phyloP scores from a whole-genome alignment of 2,888 invertebrate species.

The Rhingia rostrata region DNA sequence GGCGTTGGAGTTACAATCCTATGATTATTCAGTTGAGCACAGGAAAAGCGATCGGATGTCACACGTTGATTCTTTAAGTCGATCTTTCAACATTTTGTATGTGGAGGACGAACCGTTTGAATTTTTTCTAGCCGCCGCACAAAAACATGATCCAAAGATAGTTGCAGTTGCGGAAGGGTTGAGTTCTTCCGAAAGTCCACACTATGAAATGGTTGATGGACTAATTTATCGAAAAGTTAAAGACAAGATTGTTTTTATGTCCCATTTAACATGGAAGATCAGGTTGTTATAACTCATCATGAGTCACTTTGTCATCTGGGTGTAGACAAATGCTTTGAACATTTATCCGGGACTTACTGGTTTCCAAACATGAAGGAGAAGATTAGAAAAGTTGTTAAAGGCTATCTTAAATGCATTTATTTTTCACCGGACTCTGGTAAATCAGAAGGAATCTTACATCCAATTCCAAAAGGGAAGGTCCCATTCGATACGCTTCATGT shows the following conservation, averaged over 20 bases:
- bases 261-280: constrained; percentile 66
- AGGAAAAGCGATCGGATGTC: constrained; percentile 74
- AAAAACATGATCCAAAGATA: constrained; percentile 72
- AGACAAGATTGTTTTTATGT: constrained; percentile 45
- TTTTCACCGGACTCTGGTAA: constrained; percentile 77
- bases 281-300: constrained; percentile 52
- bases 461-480: constrained; percentile 79
- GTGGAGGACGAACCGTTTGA: constrained; percentile 27
- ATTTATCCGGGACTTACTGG: constrained; percentile 77
- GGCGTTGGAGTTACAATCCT: constrained; percentile 71
- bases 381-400: constrained; percentile 72
- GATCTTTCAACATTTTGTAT: constrained; percentile 50
- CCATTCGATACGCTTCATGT: constrained; percentile 81
- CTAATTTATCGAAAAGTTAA: constrained; percentile 30
- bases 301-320: constrained; percentile 77
- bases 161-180: constrained; percentile 58
- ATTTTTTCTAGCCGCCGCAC: constrained; percentile 45
- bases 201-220: constrained; percentile 33
- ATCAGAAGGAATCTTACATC: constrained; percentile 78
- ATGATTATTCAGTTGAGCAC: constrained; percentile 73
- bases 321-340: constrained; percentile 75
- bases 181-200: constrained; percentile 41
- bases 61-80: constrained; percentile 76
- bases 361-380: constrained; percentile 80
- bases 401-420: no score